Percentiles rank a stretch among this genome's conserved stretches.
These are phyloP conservation scores for Sarcophaga caerulescens DNA, from an alignment of 2,888 invertebrate genomes.

Conservation along the genomic window DNA sequence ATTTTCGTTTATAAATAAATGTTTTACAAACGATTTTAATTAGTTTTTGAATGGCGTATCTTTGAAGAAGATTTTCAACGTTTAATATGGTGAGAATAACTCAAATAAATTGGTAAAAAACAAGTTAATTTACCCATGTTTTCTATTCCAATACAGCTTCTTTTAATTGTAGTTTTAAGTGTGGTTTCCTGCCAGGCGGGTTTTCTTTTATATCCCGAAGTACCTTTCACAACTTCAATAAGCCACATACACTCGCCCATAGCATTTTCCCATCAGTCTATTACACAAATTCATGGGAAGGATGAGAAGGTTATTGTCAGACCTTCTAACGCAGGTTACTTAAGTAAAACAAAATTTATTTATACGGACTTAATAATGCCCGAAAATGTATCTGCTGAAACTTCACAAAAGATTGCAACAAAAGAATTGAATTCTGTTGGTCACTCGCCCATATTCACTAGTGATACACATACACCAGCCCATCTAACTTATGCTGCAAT, in stretches of 20 bases:
- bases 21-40: neutral
- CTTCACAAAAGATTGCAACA: neutral
- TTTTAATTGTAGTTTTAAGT: constrained; percentile 2
- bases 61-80: constrained; percentile 6
- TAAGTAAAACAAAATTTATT: neutral
- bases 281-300: neutral
- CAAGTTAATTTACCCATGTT: neutral
- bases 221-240: neutral
- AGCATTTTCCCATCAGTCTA: constrained; percentile 45
- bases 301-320: neutral
- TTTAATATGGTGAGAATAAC: neutral
- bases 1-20: no score
- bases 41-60: neutral
- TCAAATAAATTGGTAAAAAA: neutral
- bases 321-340: neutral
- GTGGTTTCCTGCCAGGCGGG: neutral
- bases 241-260: constrained; percentile 21
- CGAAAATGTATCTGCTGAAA: neutral
- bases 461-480: constrained; percentile 59
- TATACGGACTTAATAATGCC: neutral
- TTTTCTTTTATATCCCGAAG: neutral
- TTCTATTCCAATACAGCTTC: constrained; percentile 12
- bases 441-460: constrained; percentile 29
- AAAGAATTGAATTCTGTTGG: neutral
- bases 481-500: constrained; percentile 67